Evolutionary conservation across 2,888 invertebrate genomes (phyloP).

Genomic region (Polymixis lichenea): DNA sequence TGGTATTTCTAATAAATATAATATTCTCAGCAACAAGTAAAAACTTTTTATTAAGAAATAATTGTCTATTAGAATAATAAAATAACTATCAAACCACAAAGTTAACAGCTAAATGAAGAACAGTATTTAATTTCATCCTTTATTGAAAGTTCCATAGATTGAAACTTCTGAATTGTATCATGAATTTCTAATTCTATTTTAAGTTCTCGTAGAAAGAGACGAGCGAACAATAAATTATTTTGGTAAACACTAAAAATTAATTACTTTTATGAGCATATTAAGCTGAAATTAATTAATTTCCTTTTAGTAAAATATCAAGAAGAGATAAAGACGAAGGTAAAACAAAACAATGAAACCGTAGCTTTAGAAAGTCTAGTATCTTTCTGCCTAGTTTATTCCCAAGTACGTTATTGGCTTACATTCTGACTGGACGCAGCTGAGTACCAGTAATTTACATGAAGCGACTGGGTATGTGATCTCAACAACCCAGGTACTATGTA

Average conservation of each 20-base stretch:
- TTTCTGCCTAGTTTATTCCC: neutral
- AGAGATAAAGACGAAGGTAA: neutral
- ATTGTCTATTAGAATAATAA: constrained; percentile 4
- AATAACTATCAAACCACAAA: constrained; percentile 23
- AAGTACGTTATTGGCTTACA: too few species aligned
- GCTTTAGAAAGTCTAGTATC: neutral
- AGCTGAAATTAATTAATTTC: neutral
- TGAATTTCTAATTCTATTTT: constrained; percentile 2
- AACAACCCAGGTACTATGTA: neutral
- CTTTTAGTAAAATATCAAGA: neutral
- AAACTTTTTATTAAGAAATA: neutral
- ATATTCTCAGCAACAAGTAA: neutral
- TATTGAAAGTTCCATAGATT: neutral
- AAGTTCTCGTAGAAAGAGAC: neutral
- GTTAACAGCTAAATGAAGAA: neutral
- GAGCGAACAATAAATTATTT: neutral
- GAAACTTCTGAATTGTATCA: constrained; percentile 16
- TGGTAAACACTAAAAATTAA: neutral
- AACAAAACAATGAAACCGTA: neutral
- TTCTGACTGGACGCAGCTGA: neutral
- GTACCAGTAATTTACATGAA: too few species aligned
- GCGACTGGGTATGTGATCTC: neutral
- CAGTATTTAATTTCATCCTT: neutral
- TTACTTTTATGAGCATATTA: neutral
- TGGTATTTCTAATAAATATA: neutral